Conservation (phyloP, 2,113 vertebrate species). For the Coracopsis vasa region DNA sequence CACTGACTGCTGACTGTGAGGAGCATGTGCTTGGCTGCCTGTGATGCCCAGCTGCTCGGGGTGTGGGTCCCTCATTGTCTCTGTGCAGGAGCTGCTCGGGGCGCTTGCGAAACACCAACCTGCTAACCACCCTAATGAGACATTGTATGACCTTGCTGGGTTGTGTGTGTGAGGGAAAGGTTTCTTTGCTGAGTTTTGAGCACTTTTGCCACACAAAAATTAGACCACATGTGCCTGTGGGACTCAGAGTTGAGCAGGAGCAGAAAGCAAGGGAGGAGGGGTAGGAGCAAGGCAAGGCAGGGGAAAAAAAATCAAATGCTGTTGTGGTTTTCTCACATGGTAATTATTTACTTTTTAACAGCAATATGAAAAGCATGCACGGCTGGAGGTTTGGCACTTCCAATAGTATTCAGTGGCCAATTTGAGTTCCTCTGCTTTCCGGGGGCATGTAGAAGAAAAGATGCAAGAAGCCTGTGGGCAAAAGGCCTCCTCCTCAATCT, state of each 20-base stretch:
- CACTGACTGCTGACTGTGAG: not conserved
- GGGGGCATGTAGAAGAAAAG: not conserved
- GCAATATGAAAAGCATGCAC: not conserved
- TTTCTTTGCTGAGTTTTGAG: not conserved
- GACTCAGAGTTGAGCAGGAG: not conserved
- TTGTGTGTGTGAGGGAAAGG: not conserved
- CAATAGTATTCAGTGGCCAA: not conserved
- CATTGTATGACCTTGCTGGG: not conserved
- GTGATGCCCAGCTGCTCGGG: not conserved
- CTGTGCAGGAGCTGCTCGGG: accelerated
- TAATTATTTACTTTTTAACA: slow-evolving; percentile 47
- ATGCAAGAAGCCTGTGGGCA: not conserved
- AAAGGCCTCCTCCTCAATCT: not conserved
- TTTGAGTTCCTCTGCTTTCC: not conserved
- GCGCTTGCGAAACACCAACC: accelerated
- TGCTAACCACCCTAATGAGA: accelerated
- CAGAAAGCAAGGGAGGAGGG: not conserved
- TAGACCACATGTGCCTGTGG: not conserved
- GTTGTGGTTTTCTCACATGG: not conserved
- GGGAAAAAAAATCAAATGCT: not conserved
- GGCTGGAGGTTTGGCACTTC: not conserved
- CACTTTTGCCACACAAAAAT: not conserved
- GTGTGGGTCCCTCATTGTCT: not conserved
- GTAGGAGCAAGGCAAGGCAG: not conserved
- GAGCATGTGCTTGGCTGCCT: not conserved